Evolutionary conservation across 2,888 invertebrate species (phyloP).

Genomic region (Exocentrus adspersus): DNA sequence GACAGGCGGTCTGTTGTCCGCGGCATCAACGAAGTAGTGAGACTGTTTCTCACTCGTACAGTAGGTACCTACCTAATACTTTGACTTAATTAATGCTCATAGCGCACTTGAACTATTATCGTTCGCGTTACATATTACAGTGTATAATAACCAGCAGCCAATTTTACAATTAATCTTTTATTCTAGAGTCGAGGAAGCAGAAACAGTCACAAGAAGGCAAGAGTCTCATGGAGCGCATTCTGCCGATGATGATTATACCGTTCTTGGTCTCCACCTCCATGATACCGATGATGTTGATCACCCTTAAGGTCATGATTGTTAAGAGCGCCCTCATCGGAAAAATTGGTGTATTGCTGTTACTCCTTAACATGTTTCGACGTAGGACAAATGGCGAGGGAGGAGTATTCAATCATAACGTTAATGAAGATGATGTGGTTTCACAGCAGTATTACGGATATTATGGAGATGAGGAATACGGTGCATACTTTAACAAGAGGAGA

Average conservation of each 20-base stretch:
- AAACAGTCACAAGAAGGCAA: too few relatives aligned
- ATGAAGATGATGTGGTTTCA: conserved; percentile 47
- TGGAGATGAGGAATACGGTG: conserved; percentile 68
- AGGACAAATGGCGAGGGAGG: conserved; percentile 51
- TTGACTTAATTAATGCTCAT: too few relatives aligned
- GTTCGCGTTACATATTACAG: too few relatives aligned
- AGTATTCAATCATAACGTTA: conserved; percentile 48
- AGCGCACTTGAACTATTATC: too few relatives aligned
- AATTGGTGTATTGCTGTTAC: conserved; percentile 73
- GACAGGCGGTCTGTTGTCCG: too few relatives aligned
- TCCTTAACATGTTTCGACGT: conserved; percentile 70
- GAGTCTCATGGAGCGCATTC: conserved; percentile 68
- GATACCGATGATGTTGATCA: conserved; percentile 75
- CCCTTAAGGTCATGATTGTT: conserved; percentile 76
- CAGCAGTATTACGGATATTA: conserved; percentile 70
- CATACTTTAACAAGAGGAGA: conserved; percentile 64
- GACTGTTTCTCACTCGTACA: too few relatives aligned
- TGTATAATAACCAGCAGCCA: too few relatives aligned
- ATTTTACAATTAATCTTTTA: neutral
- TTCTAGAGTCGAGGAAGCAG: conserved; percentile 20
- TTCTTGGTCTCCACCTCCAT: conserved; percentile 76
- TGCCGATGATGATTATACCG: conserved; percentile 77
- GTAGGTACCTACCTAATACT: too few relatives aligned
- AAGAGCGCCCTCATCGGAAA: conserved; percentile 76
- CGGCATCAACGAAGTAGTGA: too few relatives aligned